Conservation (phyloP, 2,113 vertebrate species). For the Tragelaphus imberbis region DNA sequence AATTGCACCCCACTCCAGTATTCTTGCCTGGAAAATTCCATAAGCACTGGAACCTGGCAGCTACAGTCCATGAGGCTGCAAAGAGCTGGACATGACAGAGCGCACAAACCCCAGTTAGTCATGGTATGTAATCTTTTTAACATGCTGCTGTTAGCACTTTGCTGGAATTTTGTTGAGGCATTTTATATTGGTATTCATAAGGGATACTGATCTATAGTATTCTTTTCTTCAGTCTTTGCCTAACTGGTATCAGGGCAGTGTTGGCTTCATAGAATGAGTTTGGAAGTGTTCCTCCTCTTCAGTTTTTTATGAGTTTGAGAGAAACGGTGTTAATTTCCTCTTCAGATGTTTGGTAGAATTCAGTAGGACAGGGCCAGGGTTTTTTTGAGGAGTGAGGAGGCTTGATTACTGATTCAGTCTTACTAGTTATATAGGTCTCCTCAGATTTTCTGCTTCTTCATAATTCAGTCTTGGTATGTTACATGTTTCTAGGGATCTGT, state of each 20-base stretch:
- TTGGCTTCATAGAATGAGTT: background rate
- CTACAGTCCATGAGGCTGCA: background rate
- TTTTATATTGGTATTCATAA: background rate
- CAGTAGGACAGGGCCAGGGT: background rate
- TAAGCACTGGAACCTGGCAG: background rate
- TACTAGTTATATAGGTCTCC: background rate
- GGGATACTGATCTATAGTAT: background rate
- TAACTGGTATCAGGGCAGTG: background rate
- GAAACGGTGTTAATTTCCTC: background rate
- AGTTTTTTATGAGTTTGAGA: background rate
- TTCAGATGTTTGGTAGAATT: background rate
- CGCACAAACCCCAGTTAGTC: no score
- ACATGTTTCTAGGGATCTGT: background rate
- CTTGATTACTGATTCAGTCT: background rate
- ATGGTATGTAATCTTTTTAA: background rate
- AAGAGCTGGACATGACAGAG: background rate
- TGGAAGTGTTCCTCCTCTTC: background rate
- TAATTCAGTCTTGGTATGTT: background rate
- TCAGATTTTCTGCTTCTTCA: background rate
- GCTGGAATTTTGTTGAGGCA: background rate
- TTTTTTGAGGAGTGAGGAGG: background rate
- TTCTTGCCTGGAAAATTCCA: background rate
- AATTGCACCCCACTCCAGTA: background rate
- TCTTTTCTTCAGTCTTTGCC: background rate
- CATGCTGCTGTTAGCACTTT: background rate